phyloP scores from a whole-genome alignment of 2,888 invertebrate species.

The Dicyrtomina minuta region DNA sequence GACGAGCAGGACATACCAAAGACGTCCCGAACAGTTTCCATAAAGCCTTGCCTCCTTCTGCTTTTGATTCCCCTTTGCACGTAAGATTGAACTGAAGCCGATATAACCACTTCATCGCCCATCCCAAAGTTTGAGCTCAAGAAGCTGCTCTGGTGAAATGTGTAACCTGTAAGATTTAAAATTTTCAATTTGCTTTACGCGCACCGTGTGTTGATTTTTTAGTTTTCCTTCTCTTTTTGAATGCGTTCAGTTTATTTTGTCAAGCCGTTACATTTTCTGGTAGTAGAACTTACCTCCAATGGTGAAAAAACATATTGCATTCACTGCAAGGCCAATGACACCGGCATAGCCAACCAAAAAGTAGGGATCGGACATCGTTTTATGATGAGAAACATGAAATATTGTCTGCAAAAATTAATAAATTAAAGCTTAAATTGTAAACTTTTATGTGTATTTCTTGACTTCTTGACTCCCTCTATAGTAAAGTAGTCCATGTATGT shows the following conservation, averaged over 20 bases:
- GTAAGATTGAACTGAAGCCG: slow-evolving; percentile 45
- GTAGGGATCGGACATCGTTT: slow-evolving; percentile 73
- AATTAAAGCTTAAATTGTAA: too few species aligned
- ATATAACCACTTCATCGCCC: slow-evolving; percentile 44
- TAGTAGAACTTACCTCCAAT: slow-evolving; percentile 69
- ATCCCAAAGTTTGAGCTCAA: slow-evolving; percentile 55
- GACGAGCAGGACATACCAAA: slow-evolving; percentile 61
- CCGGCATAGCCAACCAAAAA: slow-evolving; percentile 75
- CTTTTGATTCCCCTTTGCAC: slow-evolving; percentile 35
- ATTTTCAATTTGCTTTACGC: slow-evolving; percentile 9
- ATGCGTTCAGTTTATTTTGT: too few species aligned
- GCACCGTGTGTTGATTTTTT: too few species aligned
- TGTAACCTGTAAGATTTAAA: slow-evolving; percentile 61
- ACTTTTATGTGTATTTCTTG: too few species aligned
- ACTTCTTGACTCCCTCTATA: too few species aligned
- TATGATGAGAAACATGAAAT: slow-evolving; percentile 58
- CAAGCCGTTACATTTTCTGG: too few species aligned
- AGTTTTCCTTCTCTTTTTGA: too few species aligned
- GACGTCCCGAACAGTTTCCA: slow-evolving; percentile 66
- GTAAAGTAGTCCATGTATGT: too few species aligned
- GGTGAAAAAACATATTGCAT: slow-evolving; percentile 74
- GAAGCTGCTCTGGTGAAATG: slow-evolving; percentile 71
- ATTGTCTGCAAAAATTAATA: slow-evolving; percentile 43
- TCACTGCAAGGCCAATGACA: slow-evolving; percentile 68
- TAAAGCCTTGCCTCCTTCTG: slow-evolving; percentile 61